Evolutionary conservation across 2,797 vertebrate species (phyloP), one percentile per base, ranked within the genome.

Genomic region (Tadarida brasiliensis): DNA sequence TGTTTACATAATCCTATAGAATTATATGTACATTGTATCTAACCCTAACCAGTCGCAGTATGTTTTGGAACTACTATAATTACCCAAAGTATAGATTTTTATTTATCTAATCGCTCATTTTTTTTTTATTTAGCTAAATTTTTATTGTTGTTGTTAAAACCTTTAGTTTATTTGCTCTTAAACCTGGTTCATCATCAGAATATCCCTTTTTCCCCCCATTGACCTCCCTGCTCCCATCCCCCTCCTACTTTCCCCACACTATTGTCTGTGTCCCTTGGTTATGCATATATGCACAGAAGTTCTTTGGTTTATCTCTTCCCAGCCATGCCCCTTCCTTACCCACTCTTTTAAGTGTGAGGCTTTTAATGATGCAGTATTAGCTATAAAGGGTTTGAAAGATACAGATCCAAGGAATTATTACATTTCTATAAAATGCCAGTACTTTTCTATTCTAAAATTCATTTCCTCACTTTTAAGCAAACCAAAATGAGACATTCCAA

Each of bases 391-490:
- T 78, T 89, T 78, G 68, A 57, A 3, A 86, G 17, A 63, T 12
- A 83, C 0, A 54, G 24, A 77, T 14, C 3, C 7, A 80, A 78
- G 49, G 54, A 68, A 70, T 71, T 73, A 71, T 4, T 67, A 17
- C 28, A 57, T 61, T 67, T 94, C 78, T 78, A 65, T 59, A 68
- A 93, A 95, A 94, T 35, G 8, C 24, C 51, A 73, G 17, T 7
- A 85, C 20, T 87, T 77, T 87, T 80, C 39, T 91, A 77, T 28
- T 82, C 17, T 63, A 70, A 70, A 77, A 35, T 24, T 3, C 5
- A 87, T 68, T 61, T 70, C 47, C 22, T 84, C 33, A 84, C 6
- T 73, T 84, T 93, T 70, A 65, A 91, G 49, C 51, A 97, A 91
- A 91, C 14, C 9, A n/a, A 93, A 90, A 19, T 84, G 68, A 67